These are phyloP conservation scores for Ylistrum balloti DNA, from an alignment of 1,140 invertebrate genomes.

Conservation along the genomic window DNA sequence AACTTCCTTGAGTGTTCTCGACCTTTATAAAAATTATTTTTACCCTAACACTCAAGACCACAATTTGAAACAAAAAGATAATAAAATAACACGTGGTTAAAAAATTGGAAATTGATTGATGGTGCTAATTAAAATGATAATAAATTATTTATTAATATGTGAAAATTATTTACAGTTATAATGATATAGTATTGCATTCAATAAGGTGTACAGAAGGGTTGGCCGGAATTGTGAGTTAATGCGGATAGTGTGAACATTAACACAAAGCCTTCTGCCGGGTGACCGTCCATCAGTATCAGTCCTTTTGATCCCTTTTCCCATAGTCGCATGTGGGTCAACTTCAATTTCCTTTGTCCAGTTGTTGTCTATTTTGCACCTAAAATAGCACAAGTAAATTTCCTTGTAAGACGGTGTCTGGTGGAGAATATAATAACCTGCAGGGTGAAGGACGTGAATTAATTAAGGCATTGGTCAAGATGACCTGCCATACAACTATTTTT, in stretches of 20 bases:
- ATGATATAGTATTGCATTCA: too few relatives aligned
- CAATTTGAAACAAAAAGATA: too few relatives aligned
- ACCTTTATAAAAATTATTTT: too few relatives aligned
- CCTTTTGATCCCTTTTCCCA: background rate
- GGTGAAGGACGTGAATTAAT: conserved; percentile 25
- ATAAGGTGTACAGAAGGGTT: too few relatives aligned
- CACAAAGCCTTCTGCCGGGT: background rate
- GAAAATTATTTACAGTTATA: too few relatives aligned
- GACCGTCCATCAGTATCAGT: background rate
- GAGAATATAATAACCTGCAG: background rate
- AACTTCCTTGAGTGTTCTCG: too few relatives aligned
- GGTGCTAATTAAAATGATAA: too few relatives aligned
- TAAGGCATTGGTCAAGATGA: background rate
- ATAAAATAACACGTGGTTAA: too few relatives aligned
- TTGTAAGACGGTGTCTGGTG: background rate
- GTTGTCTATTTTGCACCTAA: conserved; percentile 25
- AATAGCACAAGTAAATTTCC: conserved; percentile 18
- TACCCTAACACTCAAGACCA: too few relatives aligned
- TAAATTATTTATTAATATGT: too few relatives aligned
- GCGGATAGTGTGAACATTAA: background rate
- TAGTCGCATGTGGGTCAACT: background rate
- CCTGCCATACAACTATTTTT: conserved; percentile 18
- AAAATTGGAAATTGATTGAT: too few relatives aligned
- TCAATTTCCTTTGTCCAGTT: background rate
- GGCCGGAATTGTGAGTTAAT: background rate